Conservation (phyloP, 2,797 vertebrate genomes). For the Pelodytes ibericus region DNA sequence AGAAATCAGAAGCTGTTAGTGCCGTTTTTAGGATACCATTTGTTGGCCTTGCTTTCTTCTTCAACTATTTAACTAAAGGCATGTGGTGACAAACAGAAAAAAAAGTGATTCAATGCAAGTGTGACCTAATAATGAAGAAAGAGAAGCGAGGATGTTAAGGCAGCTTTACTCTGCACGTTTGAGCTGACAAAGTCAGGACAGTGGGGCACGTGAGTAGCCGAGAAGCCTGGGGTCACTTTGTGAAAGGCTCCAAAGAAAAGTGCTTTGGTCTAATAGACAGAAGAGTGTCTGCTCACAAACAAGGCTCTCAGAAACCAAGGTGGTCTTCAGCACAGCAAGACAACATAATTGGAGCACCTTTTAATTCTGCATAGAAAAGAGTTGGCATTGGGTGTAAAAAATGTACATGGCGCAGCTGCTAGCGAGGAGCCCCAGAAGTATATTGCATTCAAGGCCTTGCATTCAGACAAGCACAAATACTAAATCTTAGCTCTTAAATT, state of each 20-base stretch:
- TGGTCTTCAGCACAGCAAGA: constrained; percentile 37
- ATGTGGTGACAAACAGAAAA: constrained; percentile 33
- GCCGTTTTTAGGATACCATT: constrained; percentile 61
- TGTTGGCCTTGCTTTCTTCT: constrained; percentile 29
- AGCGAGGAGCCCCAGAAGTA: constrained; percentile 44
- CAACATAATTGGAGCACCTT: constrained; percentile 49
- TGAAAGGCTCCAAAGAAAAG: constrained; percentile 27
- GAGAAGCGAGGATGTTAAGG: constrained; percentile 36
- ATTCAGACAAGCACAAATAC: constrained; percentile 47
- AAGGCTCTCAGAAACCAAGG: constrained; percentile 43
- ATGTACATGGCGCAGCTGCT: constrained; percentile 38
- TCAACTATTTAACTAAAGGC: constrained; percentile 1
- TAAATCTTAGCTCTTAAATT: constrained; percentile 60
- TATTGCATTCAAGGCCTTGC: constrained; percentile 25
- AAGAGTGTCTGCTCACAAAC: constrained; percentile 22
- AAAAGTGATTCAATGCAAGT: constrained; percentile 33
- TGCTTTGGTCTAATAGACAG: constrained; percentile 14
- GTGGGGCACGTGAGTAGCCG: not conserved
- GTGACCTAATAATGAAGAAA: constrained; percentile 42
- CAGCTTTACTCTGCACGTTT: constrained; percentile 30
- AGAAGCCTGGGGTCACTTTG: constrained; percentile 2
- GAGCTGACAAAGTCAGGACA: constrained; percentile 37
- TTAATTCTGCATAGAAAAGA: constrained; percentile 39
- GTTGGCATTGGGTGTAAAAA: constrained; percentile 11
- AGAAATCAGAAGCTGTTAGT: constrained; percentile 60